Evolutionary conservation across 1,140 invertebrate genomes (phyloP).

Genomic region (Oppia nitens): DNA sequence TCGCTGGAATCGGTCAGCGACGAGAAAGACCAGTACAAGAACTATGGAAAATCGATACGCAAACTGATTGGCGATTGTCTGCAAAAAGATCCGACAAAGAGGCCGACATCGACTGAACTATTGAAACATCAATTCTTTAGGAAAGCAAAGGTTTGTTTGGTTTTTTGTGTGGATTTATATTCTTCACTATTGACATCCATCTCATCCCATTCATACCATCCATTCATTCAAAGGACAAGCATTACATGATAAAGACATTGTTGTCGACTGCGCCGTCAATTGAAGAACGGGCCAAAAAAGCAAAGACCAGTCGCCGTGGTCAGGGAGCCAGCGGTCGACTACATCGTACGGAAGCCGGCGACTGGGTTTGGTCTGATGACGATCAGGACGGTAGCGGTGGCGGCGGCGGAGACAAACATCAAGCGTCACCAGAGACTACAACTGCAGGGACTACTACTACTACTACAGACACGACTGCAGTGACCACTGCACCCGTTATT

Average conservation of each 20-base stretch:
- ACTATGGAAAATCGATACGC: conserved; percentile 89
- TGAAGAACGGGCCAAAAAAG: conserved; percentile 74
- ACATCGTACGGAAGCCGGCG: conserved; percentile 83
- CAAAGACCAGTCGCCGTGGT: conserved; percentile 40
- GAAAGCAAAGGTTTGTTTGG: conserved; percentile 58
- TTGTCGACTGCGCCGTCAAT: conserved; percentile 68
- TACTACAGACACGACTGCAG: too few relatives aligned
- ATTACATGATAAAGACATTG: conserved; percentile 77
- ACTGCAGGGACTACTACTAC: too few relatives aligned
- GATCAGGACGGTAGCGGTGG: conserved; percentile 20
- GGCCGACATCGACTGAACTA: conserved; percentile 89
- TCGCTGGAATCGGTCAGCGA: conserved; percentile 85
- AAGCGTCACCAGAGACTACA: too few relatives aligned
- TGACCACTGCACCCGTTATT: too few relatives aligned
- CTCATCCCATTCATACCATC: neutral
- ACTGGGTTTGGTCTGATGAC: conserved; percentile 91
- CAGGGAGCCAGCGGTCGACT: conserved; percentile 77
- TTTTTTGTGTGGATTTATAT: conserved; percentile 4
- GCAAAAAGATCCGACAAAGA: conserved; percentile 82
- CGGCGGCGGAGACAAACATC: neutral
- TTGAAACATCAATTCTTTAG: conserved; percentile 98
- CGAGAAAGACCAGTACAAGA: conserved; percentile 94
- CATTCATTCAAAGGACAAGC: conserved; percentile 47
- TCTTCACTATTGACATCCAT: conserved; percentile 2
- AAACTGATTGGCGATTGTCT: conserved; percentile 88